A percentile compares a stretch with the other conserved stretches of the same genome.
Conservation (phyloP, 2,113 vertebrate genomes). For the Anarrhichthys ocellatus region DNA sequence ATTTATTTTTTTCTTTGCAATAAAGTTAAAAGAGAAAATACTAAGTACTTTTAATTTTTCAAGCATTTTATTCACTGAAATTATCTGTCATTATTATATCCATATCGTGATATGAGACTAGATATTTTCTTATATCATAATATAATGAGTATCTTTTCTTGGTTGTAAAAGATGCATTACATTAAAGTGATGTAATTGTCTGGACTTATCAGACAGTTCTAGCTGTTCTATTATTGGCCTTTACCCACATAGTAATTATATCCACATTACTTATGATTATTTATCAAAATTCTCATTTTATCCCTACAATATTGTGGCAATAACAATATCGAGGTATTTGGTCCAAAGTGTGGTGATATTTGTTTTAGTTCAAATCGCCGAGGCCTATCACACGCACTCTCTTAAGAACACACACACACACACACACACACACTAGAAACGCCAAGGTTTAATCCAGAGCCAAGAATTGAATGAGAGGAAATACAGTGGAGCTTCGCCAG, state of each 20-base stretch:
- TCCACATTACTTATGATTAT: neutral
- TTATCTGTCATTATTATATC: neutral
- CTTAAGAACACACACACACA: neutral
- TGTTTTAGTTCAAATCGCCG: neutral
- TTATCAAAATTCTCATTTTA: no score
- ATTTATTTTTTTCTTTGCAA: neutral
- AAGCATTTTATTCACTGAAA: no score
- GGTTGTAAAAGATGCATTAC: neutral
- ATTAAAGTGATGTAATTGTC: neutral
- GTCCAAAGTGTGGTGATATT: no score
- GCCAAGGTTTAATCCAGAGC: conserved; percentile 15
- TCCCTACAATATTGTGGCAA: neutral
- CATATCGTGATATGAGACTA: neutral
- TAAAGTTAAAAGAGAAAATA: no score
- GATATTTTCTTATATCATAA: neutral
- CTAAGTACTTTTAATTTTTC: neutral
- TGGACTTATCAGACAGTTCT: no score
- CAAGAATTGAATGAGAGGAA: conserved; percentile 27
- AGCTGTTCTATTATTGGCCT: no score
- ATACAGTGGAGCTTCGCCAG: neutral
- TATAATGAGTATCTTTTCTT: neutral
- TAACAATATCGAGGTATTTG: no score
- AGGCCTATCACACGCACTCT: neutral
- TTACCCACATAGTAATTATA: no score
- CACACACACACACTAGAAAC: neutral